A percentile compares a stretch with the other conserved stretches of the same genome.
Evolutionary conservation across 2,113 vertebrate species (phyloP).

Genomic region (Ardeotis arabs): DNA sequence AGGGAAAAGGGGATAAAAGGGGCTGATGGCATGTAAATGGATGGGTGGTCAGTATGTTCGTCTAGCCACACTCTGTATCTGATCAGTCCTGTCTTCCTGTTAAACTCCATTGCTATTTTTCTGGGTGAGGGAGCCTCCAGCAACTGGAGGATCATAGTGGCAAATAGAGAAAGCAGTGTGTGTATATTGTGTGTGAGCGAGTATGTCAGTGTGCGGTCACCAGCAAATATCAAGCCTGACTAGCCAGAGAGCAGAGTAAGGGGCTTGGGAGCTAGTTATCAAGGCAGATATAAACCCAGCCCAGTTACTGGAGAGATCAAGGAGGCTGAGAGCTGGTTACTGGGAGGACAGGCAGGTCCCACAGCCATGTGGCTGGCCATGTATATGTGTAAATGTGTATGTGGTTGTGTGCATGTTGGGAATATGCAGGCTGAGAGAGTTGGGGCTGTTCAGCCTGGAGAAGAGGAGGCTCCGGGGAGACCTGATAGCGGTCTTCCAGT

Average conservation of each 20-base stretch:
- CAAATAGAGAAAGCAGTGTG: not conserved
- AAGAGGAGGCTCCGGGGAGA: too few relatives aligned
- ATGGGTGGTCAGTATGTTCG: not conserved
- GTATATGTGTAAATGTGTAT: not conserved
- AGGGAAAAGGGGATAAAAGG: not conserved
- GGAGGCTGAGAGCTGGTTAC: not conserved
- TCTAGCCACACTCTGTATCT: not conserved
- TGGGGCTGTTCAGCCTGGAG: too few relatives aligned
- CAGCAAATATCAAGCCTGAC: accelerated
- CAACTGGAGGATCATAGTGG: not conserved
- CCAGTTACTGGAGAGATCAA: not conserved
- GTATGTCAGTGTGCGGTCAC: not conserved
- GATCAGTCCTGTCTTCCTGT: not conserved
- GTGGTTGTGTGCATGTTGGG: not conserved
- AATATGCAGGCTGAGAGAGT: not conserved
- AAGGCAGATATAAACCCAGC: not conserved
- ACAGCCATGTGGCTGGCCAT: accelerated
- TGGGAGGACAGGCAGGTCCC: not conserved
- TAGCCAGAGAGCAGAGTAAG: not conserved
- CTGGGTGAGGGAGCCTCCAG: not conserved
- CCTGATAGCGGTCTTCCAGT: too few relatives aligned
- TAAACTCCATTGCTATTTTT: not conserved
- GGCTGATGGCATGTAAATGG: accelerated
- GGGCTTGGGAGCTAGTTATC: not conserved
- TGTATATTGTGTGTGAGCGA: not conserved